A percentile compares a stretch with the other conserved stretches of the same genome.
Evolutionary conservation across 1,140 invertebrate species (phyloP).

Genomic region (Globodera rostochiensis): DNA sequence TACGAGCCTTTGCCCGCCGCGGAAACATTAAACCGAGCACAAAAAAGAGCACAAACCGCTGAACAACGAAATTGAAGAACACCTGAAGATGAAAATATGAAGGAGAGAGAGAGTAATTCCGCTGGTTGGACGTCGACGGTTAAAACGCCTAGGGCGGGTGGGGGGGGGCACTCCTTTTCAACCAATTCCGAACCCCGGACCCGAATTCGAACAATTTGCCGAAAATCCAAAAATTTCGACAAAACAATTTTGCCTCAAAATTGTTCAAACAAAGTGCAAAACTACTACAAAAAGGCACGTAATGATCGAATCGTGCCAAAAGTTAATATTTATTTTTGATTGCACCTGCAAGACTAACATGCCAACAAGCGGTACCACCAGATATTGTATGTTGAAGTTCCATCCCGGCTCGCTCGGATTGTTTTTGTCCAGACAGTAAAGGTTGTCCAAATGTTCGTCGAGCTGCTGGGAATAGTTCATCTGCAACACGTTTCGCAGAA

Average conservation of each 20-base stretch:
- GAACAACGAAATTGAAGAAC: conserved; percentile 30
- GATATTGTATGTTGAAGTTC: not conserved
- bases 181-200: no score
- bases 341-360: conserved; percentile 25
- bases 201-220: no score
- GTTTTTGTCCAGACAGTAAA: conserved; percentile 14
- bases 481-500: conserved; percentile 24
- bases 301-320: no score
- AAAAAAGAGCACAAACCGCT: conserved; percentile 25
- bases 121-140: no score
- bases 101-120: not conserved
- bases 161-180: no score
- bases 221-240: no score
- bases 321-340: no score
- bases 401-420: not conserved
- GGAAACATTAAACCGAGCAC: conserved; percentile 28
- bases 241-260: no score
- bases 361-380: conserved; percentile 6
- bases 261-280: no score
- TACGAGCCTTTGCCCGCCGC: conserved; percentile 18
- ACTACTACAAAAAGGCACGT: no score
- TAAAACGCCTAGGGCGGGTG: no score
- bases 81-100: conserved; percentile 21
- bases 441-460: conserved; percentile 13
- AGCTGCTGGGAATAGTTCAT: conserved; percentile 28